Conservation (phyloP, 1,140 invertebrate genomes). For the Drosophila parvula region DNA sequence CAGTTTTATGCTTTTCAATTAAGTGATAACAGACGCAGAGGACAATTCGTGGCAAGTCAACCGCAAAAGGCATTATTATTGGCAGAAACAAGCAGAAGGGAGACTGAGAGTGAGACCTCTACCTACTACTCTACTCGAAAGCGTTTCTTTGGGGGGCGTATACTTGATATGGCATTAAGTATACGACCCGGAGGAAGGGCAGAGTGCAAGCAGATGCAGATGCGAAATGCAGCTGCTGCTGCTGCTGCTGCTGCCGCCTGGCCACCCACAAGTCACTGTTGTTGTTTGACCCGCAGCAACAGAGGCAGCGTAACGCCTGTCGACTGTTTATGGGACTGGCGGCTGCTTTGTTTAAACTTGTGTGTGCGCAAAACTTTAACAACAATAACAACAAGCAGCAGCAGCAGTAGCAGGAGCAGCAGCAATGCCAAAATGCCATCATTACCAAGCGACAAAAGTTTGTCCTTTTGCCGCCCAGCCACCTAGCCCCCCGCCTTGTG, state of each 20-base stretch:
- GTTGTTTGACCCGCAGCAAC: conserved; percentile 66
- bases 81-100: neutral
- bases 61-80: conserved; percentile 25
- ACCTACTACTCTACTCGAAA: neutral
- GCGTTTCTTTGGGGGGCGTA: conserved; percentile 17
- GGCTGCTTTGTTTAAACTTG: conserved; percentile 82
- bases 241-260: conserved; percentile 20
- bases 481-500: neutral
- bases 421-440: conserved; percentile 78
- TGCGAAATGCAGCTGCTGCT: conserved; percentile 39
- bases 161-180: conserved; percentile 60
- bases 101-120: neutral
- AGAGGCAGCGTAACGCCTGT: conserved; percentile 63
- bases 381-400: conserved; percentile 53
- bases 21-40: conserved; percentile 48
- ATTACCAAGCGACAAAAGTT: conserved; percentile 82
- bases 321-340: conserved; percentile 82
- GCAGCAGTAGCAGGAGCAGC: neutral
- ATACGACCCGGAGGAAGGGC: conserved; percentile 29
- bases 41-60: conserved; percentile 29
- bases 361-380: conserved; percentile 75
- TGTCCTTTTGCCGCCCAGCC: conserved; percentile 59
- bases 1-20: conserved; percentile 67
- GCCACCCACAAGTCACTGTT: conserved; percentile 35
- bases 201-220: conserved; percentile 14